phyloP scores from a whole-genome alignment of 2,797 vertebrate genomes.

The Acestrorhynchus altus region DNA sequence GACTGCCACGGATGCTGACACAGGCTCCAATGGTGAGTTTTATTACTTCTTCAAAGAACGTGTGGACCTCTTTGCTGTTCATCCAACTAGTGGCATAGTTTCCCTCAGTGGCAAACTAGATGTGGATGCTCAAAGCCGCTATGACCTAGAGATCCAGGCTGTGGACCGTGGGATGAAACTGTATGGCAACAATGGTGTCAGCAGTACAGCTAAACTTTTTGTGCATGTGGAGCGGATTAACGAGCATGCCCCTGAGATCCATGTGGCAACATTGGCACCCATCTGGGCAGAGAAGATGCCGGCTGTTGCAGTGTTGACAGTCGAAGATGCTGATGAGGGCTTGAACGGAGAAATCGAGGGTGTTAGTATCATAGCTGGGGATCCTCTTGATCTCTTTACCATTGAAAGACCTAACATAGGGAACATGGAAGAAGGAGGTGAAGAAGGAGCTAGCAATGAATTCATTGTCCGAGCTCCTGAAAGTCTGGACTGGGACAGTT shows the following conservation, averaged over 20 bases:
- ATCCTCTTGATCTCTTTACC: slow-evolving; percentile 84
- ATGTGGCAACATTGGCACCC: slow-evolving; percentile 81
- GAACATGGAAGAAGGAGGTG: slow-evolving; percentile 2
- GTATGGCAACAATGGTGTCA: slow-evolving; percentile 96
- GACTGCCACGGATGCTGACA: slow-evolving; percentile 96
- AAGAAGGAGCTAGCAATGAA: slow-evolving; percentile 61
- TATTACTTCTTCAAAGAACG: slow-evolving; percentile 98
- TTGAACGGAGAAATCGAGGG: slow-evolving; percentile 93
- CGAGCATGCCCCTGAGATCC: slow-evolving; percentile 86
- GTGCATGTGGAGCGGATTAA: slow-evolving; percentile 94
- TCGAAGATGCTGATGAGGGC: slow-evolving; percentile 90
- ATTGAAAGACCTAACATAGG: slow-evolving; percentile 82
- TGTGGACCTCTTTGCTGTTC: slow-evolving; percentile 93
- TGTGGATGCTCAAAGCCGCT: slow-evolving; percentile 86
- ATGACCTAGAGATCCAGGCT: slow-evolving; percentile 93
- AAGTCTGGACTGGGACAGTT: slow-evolving; percentile 84
- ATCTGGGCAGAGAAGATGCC: slow-evolving; percentile 83
- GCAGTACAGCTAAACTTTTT: slow-evolving; percentile 96
- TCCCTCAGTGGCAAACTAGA: slow-evolving; percentile 92
- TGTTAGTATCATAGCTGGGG: slow-evolving; percentile 87
- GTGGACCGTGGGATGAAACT: slow-evolving; percentile 98
- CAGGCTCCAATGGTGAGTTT: slow-evolving; percentile 98
- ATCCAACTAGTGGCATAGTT: slow-evolving; percentile 95
- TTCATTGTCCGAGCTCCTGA: slow-evolving; percentile 86
- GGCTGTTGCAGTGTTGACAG: slow-evolving; percentile 85